Evolutionary conservation across 2,797 vertebrate genomes (phyloP).

Genomic region (Molossus molossus): DNA sequence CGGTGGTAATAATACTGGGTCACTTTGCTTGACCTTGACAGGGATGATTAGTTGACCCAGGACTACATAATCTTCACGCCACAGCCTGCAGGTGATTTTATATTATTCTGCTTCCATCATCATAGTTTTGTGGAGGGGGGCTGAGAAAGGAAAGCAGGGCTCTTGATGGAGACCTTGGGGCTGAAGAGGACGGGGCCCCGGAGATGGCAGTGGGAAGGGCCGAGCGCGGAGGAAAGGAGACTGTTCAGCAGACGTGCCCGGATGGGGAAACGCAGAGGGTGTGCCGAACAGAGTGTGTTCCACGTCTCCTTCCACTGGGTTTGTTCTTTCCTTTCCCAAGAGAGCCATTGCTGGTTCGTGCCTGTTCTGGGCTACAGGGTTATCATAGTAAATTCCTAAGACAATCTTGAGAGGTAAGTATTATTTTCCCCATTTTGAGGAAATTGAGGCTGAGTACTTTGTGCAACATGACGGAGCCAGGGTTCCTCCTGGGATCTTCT

Average conservation of each 20-base stretch:
- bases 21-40: neutral
- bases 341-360: neutral
- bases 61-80: neutral
- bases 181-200: neutral
- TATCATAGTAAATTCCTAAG: constrained; percentile 68
- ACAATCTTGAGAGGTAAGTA: constrained; percentile 46
- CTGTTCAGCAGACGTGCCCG: neutral
- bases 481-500: constrained; percentile 50
- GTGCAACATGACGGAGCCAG: neutral
- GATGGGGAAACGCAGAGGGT: neutral
- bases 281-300: neutral
- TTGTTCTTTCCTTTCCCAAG: neutral
- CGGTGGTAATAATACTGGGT: neutral
- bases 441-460: constrained; percentile 53
- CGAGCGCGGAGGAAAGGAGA: neutral
- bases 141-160: neutral
- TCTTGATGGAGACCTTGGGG: neutral
- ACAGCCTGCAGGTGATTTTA: constrained; percentile 9
- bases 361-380: neutral
- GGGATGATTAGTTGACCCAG: neutral
- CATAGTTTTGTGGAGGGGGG: neutral
- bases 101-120: neutral
- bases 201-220: neutral
- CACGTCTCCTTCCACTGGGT: neutral
- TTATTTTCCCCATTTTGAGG: constrained; percentile 49